Evolutionary conservation across 1,140 invertebrate genomes (phyloP), one percentile per base, ranked within the genome.

Genomic region (Nephila pilipes): DNA sequence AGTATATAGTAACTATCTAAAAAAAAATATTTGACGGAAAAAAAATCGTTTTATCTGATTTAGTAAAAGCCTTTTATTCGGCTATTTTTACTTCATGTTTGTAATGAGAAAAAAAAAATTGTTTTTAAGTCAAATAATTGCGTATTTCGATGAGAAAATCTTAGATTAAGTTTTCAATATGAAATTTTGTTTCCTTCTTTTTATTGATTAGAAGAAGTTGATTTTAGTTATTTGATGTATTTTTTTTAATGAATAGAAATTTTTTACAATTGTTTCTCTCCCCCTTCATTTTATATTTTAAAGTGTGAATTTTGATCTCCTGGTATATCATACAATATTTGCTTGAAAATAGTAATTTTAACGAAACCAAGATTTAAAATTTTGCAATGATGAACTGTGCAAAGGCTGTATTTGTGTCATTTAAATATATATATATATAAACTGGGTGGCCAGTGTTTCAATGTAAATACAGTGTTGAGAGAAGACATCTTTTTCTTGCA

Each of bases 401-500:
- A 6, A 55, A 83, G 38, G 81, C 81, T 83, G 81, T 83, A n/a
- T 46, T 46, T 81, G 80, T 81, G 36, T 54, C n/a, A n/a, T n/a
- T n/a, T n/a, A n/a, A 81, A 12, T 81, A 3, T 81, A 38, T 81
- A 81, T 81, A 81, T 54, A 81, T 81, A 46, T 10, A 83, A 83
- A 29, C 20, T 75, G 69, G 81, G 12, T 38, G 90, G 79, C 58
- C 54, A 60, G 57, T 63, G 57, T 18, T 69, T 85, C 85, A 38
- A 54, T 92, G 81, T 92, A 92, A 3, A 75, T 92, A 92, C 38
- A 91, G 79, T 92, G 46, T 85, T 92, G 90, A 92, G 80, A 85
- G 81, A 92, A 65, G 5, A 63, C 36, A 36, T n/a, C 54, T 65
- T 60, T 85, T 85, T 65, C 81, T 25, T 85, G 90, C 90, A 85